Base-by-base conservation (phyloP, 2,888 invertebrate species). In the Orchesellides sinensis region DNA sequence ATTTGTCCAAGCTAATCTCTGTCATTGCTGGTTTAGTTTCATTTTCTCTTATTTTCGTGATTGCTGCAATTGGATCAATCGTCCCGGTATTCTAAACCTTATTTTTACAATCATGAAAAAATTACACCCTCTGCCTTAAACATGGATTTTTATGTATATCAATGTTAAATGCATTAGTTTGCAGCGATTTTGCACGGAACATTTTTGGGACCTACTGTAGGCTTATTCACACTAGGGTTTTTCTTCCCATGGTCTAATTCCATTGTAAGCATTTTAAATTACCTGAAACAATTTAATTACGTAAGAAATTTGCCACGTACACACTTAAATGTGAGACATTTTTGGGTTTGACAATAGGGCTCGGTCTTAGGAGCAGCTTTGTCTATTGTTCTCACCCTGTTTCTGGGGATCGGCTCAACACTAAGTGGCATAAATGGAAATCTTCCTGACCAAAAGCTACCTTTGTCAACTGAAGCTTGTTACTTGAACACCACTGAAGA, bases 131-230 rank as follows among this genome's bases (percentile, higher is more conserved):
- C 2, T 19, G 27, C n/a, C 1, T 14, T 56, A 5, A 25, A 25
- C 27, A 32, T 5, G 27, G 27, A 56, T 6, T 2, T 49, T 10
- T 29, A 47, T 32, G 19, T 17, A 12, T n/a, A 61, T n/a, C n/a
- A n/a, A n/a, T n/a, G n/a, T n/a, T n/a, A n/a, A n/a, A n/a, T n/a
- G n/a, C n/a, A n/a, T n/a, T 89, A 92, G 91, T 94, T 96, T 0
- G 96, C 96, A 0, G 91, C 96, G 0, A 96, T 96, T 63, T 94
- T 96, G 89, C 96, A 96, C 89, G 97, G 96, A 0, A 94, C 97
- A 92, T 94, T 96, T 19, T 96, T 96, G 1, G 97, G 97, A 1
- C 94, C 97, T 0, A 94, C 96, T 0, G 91, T 97, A 25, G 97
- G 96, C 0, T 91, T 96, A 2, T 97, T 97, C 90, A 93, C 95